Percentiles rank a stretch among this genome's conserved stretches.
phyloP scores from a whole-genome alignment of 2,113 vertebrate species.

The Otocyon megalotis region DNA sequence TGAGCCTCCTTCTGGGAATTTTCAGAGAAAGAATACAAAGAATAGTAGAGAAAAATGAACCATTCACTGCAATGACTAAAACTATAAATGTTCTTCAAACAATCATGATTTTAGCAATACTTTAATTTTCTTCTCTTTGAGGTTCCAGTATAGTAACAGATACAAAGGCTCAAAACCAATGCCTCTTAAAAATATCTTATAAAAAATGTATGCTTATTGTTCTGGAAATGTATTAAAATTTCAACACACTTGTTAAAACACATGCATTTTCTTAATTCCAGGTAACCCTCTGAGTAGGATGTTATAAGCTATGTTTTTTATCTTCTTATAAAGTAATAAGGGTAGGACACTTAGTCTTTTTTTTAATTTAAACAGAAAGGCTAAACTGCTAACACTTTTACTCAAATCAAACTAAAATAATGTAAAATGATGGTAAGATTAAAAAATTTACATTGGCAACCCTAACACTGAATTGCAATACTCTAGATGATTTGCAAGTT shows the following conservation, averaged over 20 bases:
- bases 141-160: background rate
- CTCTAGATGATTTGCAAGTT: conserved; percentile 12
- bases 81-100: background rate
- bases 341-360: background rate
- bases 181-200: background rate
- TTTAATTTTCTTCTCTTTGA: background rate
- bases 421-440: conserved; percentile 55
- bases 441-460: background rate
- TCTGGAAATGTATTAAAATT: conserved; percentile 32
- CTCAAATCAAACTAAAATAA: conserved; percentile 53
- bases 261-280: background rate
- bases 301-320: background rate
- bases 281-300: background rate
- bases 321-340: conserved; percentile 23
- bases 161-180: conserved; percentile 14
- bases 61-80: background rate
- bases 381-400: conserved; percentile 25
- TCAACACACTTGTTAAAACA: background rate
- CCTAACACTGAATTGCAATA: background rate
- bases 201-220: background rate
- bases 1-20: background rate
- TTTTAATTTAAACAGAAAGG: background rate
- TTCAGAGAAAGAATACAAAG: conserved; percentile 4
- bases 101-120: background rate
- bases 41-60: background rate